A percentile compares a stretch with the other conserved stretches of the same genome.
These are phyloP conservation scores for Vireo griseus DNA, from an alignment of 2,797 vertebrate species.

Conservation along the genomic window DNA sequence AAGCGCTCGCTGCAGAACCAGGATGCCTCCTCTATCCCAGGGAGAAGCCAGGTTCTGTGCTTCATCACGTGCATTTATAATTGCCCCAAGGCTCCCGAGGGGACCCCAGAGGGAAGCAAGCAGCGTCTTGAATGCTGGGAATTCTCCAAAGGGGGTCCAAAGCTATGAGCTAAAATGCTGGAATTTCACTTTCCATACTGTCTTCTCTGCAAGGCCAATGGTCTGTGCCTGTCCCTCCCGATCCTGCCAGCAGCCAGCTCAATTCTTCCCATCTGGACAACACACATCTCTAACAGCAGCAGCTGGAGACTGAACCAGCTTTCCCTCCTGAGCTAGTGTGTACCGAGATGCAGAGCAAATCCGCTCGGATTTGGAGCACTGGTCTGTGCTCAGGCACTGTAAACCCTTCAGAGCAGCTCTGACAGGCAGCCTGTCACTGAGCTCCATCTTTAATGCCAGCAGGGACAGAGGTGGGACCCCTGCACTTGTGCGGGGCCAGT, in stretches of 20 bases:
- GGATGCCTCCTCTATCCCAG: accelerated
- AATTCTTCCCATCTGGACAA: not conserved
- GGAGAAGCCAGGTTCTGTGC: not conserved
- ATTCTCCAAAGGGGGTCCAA: not conserved
- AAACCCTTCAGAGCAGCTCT: not conserved
- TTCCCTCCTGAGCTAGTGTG: not conserved
- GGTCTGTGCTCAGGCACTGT: accelerated
- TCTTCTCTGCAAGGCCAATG: not conserved
- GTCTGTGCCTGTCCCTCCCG: not conserved
- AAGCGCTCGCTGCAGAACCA: not conserved
- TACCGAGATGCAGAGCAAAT: not conserved
- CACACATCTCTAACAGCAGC: not conserved
- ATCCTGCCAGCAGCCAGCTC: not conserved
- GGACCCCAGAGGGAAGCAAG: not conserved
- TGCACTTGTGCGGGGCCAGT: accelerated
- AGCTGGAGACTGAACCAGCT: not conserved
- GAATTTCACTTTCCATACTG: not conserved
- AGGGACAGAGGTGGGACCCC: not conserved
- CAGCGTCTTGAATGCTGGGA: not conserved
- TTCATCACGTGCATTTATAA: accelerated
- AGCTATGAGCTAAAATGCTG: not conserved
- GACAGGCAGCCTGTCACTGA: not conserved
- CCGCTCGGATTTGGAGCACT: accelerated
- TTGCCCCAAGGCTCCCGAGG: not conserved
- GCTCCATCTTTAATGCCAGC: not conserved